Evolutionary conservation across 2,113 vertebrate species (phyloP).

Genomic region (Elachura formosa): DNA sequence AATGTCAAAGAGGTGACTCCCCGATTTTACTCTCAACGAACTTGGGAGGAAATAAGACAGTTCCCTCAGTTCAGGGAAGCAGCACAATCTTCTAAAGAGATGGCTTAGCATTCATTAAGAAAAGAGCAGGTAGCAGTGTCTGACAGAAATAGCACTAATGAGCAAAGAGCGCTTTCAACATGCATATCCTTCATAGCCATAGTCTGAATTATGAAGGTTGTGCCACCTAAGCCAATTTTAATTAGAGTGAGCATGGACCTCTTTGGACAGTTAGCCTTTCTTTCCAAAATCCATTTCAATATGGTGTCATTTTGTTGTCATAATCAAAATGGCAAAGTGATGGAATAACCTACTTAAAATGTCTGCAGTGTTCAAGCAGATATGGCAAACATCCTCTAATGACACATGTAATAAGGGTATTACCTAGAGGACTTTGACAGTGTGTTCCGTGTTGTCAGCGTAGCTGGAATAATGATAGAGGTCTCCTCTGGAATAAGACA

Average conservation of each 20-base stretch:
- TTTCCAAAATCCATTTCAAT: constrained; percentile 81
- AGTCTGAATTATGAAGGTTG: constrained; percentile 80
- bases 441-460: constrained; percentile 76
- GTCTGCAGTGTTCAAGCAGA: constrained; percentile 71
- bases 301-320: constrained; percentile 84
- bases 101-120: constrained; percentile 80
- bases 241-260: constrained; percentile 82
- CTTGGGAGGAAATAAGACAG: constrained; percentile 78
- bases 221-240: constrained; percentile 82
- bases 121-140: constrained; percentile 78
- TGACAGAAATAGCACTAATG: constrained; percentile 82
- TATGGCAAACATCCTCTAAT: constrained; percentile 76
- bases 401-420: constrained; percentile 77
- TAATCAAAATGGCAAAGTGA: constrained; percentile 85
- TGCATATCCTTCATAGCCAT: constrained; percentile 77
- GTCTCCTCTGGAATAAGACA: constrained; percentile 67
- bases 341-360: constrained; percentile 83
- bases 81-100: constrained; percentile 70
- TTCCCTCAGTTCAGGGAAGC: constrained; percentile 70
- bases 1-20: constrained; percentile 83
- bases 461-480: constrained; percentile 77
- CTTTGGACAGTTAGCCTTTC: constrained; percentile 86
- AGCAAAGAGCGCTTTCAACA: constrained; percentile 78
- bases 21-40: constrained; percentile 76
- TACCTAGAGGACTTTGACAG: constrained; percentile 81